A percentile compares a stretch with the other conserved stretches of the same genome.
Evolutionary conservation across 2,113 vertebrate genomes (phyloP).

Genomic region (Camelus bactrianus): DNA sequence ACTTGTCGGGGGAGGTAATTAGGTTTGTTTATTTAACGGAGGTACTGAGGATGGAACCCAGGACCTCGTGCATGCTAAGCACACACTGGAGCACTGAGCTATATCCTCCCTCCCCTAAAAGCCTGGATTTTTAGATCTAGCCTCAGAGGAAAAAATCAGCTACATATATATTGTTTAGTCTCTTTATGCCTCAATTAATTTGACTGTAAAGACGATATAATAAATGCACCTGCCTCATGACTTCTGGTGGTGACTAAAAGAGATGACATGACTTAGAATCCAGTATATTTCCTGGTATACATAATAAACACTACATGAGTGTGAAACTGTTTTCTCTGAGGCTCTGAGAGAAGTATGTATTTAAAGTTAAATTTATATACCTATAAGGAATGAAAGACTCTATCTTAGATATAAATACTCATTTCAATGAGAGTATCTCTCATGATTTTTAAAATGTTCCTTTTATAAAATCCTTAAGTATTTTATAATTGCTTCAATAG

Average conservation of each 20-base stretch:
- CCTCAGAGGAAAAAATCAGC: not conserved
- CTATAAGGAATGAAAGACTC: slow-evolving; percentile 5
- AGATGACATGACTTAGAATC: not conserved
- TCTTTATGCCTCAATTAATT: not conserved
- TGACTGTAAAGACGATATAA: not conserved
- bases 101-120: not conserved
- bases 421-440: not conserved
- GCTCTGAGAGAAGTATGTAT: not conserved
- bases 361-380: not conserved
- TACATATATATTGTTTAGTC: not conserved
- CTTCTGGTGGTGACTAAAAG: not conserved
- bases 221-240: not conserved
- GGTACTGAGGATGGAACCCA: too few relatives aligned
- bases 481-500: not conserved
- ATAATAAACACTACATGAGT: not conserved
- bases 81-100: too few relatives aligned
- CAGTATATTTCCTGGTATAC: not conserved
- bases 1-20: too few relatives aligned
- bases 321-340: not conserved
- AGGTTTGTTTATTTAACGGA: too few relatives aligned
- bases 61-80: too few relatives aligned
- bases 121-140: not conserved
- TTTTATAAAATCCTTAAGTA: slow-evolving; percentile 16
- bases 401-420: not conserved
- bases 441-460: slow-evolving; percentile 9